These are phyloP conservation scores for Chelon auratus DNA, from an alignment of 2,797 vertebrate genomes.

Conservation along the genomic window DNA sequence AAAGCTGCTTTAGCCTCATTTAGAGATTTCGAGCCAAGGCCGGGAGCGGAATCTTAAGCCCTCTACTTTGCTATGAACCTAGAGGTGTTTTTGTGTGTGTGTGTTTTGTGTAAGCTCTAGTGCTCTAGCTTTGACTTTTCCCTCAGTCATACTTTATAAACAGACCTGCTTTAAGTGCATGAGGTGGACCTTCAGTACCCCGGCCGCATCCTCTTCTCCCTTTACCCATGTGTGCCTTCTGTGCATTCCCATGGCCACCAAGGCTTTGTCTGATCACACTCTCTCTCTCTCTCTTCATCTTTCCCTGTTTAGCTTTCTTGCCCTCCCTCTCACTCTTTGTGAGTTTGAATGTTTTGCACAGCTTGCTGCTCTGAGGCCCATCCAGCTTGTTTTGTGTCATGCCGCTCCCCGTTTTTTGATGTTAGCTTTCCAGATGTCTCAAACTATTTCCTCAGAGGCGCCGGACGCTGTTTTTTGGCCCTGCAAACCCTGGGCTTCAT, in stretches of 20 bases:
- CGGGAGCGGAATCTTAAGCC: conserved; percentile 4
- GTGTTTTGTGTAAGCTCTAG: conserved; percentile 23
- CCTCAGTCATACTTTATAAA: conserved; percentile 59
- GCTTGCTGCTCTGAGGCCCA: conserved; percentile 77
- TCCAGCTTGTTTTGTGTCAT: conserved; percentile 84
- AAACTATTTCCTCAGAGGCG: conserved; percentile 78
- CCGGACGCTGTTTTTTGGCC: conserved; percentile 62
- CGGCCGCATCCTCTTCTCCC: conserved; percentile 49
- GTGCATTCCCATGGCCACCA: conserved; percentile 62
- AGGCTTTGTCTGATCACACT: conserved; percentile 65
- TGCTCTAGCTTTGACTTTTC: conserved; percentile 26
- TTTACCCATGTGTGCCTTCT: conserved; percentile 60
- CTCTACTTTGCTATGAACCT: conserved; percentile 23
- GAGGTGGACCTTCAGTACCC: conserved; percentile 47
- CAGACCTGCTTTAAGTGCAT: conserved; percentile 52
- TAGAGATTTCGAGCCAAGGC: conserved; percentile 48
- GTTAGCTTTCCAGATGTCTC: conserved; percentile 83
- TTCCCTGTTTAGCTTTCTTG: conserved; percentile 37
- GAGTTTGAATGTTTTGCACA: conserved; percentile 78
- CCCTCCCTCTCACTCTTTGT: conserved; percentile 47
- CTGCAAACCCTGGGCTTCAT: conserved; percentile 73
- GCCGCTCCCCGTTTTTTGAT: conserved; percentile 77
- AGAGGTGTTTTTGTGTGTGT: conserved; percentile 21
- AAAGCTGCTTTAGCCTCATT: conserved; percentile 63
- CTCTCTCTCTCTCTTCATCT: conserved; percentile 55